Percentiles rank a stretch among this genome's conserved stretches.
Evolutionary conservation across 2,797 vertebrate genomes (phyloP).

Genomic region (Vespertilio murinus): DNA sequence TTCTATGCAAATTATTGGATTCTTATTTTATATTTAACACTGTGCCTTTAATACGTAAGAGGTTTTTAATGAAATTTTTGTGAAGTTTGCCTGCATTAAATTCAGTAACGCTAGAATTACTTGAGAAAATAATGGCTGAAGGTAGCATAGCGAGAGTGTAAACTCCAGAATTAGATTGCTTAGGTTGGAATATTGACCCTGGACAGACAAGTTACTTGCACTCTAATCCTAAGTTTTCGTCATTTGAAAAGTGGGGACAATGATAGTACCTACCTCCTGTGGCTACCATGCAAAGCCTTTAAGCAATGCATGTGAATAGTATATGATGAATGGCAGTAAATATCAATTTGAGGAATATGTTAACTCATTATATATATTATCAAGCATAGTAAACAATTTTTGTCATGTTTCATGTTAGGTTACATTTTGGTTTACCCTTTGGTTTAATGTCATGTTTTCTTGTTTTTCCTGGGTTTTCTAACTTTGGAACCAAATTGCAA

Average conservation of each 20-base stretch:
- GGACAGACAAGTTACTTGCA: neutral
- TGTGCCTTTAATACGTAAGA: neutral
- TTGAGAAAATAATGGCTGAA: conserved; percentile 34
- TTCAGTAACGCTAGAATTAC: neutral
- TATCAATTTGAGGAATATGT: neutral
- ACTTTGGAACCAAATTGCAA: conserved; percentile 13
- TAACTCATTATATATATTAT: neutral
- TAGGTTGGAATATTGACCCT: neutral
- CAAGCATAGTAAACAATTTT: neutral
- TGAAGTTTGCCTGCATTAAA: neutral
- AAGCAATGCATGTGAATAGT: neutral
- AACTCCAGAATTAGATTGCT: neutral
- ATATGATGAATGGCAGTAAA: neutral
- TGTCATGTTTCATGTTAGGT: neutral
- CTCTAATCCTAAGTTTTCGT: neutral
- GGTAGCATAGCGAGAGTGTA: neutral
- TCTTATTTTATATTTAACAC: neutral
- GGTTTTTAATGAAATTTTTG: neutral
- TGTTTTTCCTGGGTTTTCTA: neutral
- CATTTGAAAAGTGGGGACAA: neutral
- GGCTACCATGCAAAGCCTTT: neutral
- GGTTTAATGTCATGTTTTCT: neutral
- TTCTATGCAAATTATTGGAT: neutral
- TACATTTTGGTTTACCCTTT: neutral
- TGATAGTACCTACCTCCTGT: neutral